Evolutionary conservation across 2,888 invertebrate species (phyloP).

Genomic region (Spicauda simplicius): DNA sequence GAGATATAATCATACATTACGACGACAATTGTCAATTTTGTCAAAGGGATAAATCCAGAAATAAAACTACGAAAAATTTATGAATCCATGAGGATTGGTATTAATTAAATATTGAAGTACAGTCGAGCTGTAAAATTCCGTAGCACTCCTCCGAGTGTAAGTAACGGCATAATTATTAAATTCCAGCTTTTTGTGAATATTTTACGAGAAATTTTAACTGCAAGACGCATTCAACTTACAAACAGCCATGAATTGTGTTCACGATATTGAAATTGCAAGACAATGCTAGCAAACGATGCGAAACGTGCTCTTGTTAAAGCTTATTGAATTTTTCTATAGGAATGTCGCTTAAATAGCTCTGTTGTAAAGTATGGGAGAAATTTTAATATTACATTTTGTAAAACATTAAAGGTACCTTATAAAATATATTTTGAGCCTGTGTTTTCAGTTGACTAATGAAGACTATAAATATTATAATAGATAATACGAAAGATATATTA

Average conservation of each 20-base stretch:
- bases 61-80: constrained; percentile 6
- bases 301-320: constrained; percentile 6
- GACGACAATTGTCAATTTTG: background rate
- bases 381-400: background rate
- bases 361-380: background rate
- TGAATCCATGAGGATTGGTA: constrained; percentile 1
- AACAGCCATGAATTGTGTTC: background rate
- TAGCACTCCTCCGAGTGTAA: constrained; percentile 34
- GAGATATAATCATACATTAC: no score
- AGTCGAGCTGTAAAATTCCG: constrained; percentile 17
- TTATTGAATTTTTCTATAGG: constrained; percentile 12
- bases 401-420: background rate
- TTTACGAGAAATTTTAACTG: constrained; percentile 20
- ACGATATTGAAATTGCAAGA: constrained; percentile 9
- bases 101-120: constrained; percentile 27
- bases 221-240: constrained; percentile 13
- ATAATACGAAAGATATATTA: no score
- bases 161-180: constrained; percentile 70
- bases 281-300: constrained; percentile 7
- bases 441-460: no score
- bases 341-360: background rate
- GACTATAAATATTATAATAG: no score
- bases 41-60: background rate
- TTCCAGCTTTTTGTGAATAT: constrained; percentile 47
- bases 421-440: no score